Conservation (phyloP, 2,797 vertebrate species). For the Sardinella longiceps region DNA sequence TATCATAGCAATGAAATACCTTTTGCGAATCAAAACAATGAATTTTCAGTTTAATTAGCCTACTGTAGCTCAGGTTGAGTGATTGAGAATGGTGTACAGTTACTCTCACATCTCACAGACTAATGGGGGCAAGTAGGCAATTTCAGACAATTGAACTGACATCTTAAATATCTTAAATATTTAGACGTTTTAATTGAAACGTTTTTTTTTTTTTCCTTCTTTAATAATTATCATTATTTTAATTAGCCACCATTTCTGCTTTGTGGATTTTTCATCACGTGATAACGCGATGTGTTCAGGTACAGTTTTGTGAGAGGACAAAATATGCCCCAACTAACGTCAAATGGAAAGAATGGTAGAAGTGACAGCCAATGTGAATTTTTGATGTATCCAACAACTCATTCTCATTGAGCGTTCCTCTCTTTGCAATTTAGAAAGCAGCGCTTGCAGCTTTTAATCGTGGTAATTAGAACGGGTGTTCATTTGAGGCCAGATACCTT, state of each 20-base stretch:
- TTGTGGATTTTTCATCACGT: background rate
- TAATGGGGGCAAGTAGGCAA: background rate
- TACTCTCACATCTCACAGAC: background rate
- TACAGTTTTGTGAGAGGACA: background rate
- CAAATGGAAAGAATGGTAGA: background rate
- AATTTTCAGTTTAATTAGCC: too few relatives aligned
- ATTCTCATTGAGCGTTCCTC: conserved; percentile 48
- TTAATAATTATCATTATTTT: background rate
- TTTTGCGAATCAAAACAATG: background rate
- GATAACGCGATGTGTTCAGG: too few relatives aligned
- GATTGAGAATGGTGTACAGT: background rate
- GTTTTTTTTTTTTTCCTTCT: too few relatives aligned
- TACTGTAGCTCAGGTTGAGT: too few relatives aligned
- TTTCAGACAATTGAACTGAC: background rate
- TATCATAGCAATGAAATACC: background rate
- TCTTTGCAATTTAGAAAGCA: conserved; percentile 70
- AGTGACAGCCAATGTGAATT: too few relatives aligned
- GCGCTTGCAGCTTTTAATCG: conserved; percentile 66
- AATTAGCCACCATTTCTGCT: background rate
- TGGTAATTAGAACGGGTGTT: conserved; percentile 76
- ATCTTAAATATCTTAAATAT: background rate
- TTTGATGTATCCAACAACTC: too few relatives aligned
- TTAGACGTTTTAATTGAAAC: background rate
- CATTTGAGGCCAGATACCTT: conserved; percentile 19
- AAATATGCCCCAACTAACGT: background rate